Conservation (phyloP, 1,140 invertebrate species). For the Diabrotica undecimpunctata region DNA sequence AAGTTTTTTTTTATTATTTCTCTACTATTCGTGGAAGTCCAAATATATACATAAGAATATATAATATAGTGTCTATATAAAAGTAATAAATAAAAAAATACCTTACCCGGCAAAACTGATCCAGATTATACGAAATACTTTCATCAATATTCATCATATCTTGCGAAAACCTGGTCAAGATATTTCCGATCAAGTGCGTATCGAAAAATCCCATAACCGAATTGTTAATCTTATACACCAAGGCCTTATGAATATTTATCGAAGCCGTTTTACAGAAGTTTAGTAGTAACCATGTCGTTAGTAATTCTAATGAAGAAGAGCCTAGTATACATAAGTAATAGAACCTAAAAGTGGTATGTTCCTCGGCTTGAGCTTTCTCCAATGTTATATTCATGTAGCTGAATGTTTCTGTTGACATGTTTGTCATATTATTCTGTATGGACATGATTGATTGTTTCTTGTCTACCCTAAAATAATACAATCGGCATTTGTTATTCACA, state of each 20-base stretch:
- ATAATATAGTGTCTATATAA: too few relatives aligned
- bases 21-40: too few relatives aligned
- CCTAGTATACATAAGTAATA: not conserved
- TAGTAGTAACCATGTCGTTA: not conserved
- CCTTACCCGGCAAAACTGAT: slow-evolving; percentile 31
- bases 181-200: slow-evolving; percentile 39
- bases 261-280: slow-evolving; percentile 29
- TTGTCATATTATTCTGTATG: slow-evolving; percentile 6
- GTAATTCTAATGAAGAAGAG: not conserved
- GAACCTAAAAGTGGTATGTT: slow-evolving; percentile 3
- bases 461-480: slow-evolving; percentile 29
- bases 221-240: slow-evolving; percentile 30
- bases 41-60: too few relatives aligned
- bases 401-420: slow-evolving; percentile 11
- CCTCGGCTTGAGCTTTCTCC: not conserved
- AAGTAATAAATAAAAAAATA: too few relatives aligned
- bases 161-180: slow-evolving; percentile 39
- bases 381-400: not conserved
- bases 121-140: slow-evolving; percentile 30
- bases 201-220: slow-evolving; percentile 40
- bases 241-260: slow-evolving; percentile 35
- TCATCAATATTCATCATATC: slow-evolving; percentile 38
- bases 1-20: too few relatives aligned
- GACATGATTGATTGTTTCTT: slow-evolving; percentile 16
- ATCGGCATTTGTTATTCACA: too few relatives aligned